Conservation (phyloP, 2,888 invertebrate genomes). For the Cremastobaeus sp. region DNA sequence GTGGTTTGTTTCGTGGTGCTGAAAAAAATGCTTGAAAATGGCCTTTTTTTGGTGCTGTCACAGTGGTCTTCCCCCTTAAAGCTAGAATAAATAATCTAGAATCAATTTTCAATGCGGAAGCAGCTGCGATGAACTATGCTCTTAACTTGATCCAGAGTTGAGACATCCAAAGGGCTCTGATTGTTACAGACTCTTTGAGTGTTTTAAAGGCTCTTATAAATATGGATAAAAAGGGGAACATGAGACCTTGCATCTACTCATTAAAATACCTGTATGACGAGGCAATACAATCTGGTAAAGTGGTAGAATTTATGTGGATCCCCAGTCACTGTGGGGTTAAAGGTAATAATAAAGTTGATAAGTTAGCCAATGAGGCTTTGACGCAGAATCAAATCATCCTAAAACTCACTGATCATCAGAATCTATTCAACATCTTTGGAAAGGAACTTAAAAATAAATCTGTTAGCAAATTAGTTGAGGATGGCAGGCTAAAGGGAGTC, state of each 20-base stretch:
- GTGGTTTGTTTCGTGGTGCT: too few relatives aligned
- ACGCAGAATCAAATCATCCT: too few relatives aligned
- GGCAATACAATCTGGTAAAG: neutral
- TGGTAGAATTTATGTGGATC: neutral
- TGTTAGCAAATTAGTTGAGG: too few relatives aligned
- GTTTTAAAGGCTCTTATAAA: neutral
- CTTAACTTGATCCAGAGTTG: neutral
- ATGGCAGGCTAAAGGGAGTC: too few relatives aligned
- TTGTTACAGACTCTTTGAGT: neutral
- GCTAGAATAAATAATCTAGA: too few relatives aligned
- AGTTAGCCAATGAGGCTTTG: neutral
- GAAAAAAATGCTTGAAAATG: too few relatives aligned
- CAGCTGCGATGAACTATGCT: neutral
- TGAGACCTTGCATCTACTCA: neutral
- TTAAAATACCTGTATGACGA: neutral
- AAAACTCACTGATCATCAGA: too few relatives aligned
- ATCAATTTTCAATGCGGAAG: neutral
- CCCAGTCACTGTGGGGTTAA: neutral
- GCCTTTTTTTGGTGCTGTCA: too few relatives aligned
- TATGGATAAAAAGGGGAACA: neutral
- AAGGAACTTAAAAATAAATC: too few relatives aligned
- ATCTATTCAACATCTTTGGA: too few relatives aligned
- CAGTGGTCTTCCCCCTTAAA: too few relatives aligned
- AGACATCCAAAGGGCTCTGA: neutral
- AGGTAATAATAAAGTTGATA: neutral